Percentiles rank a stretch among this genome's conserved stretches.
Conservation (phyloP, 2,888 invertebrate genomes). For the Idaea dimidiata region DNA sequence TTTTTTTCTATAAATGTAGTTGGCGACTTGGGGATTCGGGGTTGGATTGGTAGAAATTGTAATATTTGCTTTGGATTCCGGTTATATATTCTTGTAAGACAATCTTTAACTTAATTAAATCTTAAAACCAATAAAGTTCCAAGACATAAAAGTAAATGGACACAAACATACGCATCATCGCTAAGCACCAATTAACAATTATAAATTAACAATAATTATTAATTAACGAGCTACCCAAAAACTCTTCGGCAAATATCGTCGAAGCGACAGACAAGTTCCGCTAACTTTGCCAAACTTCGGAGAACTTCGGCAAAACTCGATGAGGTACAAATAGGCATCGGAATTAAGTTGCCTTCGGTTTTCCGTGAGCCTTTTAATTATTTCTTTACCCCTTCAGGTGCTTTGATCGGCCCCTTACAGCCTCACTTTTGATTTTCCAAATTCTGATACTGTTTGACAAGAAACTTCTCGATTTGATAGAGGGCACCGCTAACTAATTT, state of each 20-base stretch:
- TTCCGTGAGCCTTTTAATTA: constrained; percentile 78
- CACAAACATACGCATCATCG: constrained; percentile 21
- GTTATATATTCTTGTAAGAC: too few species aligned
- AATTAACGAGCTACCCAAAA: constrained; percentile 46
- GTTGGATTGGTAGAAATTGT: too few species aligned
- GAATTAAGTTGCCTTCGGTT: constrained; percentile 72
- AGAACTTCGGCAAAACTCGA: constrained; percentile 56
- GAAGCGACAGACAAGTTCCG: constrained; percentile 46
- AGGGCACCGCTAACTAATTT: background rate
- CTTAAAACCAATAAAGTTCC: background rate
- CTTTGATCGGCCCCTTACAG: constrained; percentile 49
- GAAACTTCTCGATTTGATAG: background rate
- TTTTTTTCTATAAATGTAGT: background rate
- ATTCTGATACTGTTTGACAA: constrained; percentile 7
- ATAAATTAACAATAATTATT: constrained; percentile 60
- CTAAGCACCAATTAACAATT: constrained; percentile 65
- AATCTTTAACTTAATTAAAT: background rate
- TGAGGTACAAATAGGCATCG: constrained; percentile 78
- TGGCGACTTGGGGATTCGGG: too few species aligned
- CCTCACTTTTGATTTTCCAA: constrained; percentile 36
- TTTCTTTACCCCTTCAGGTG: constrained; percentile 65
- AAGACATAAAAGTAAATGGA: constrained; percentile 8
- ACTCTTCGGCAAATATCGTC: constrained; percentile 68
- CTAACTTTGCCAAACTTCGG: constrained; percentile 47
- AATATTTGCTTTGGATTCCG: too few species aligned